Base-by-base conservation (phyloP, 1,140 invertebrate genomes). In the Drosophila parabipectinata region DNA sequence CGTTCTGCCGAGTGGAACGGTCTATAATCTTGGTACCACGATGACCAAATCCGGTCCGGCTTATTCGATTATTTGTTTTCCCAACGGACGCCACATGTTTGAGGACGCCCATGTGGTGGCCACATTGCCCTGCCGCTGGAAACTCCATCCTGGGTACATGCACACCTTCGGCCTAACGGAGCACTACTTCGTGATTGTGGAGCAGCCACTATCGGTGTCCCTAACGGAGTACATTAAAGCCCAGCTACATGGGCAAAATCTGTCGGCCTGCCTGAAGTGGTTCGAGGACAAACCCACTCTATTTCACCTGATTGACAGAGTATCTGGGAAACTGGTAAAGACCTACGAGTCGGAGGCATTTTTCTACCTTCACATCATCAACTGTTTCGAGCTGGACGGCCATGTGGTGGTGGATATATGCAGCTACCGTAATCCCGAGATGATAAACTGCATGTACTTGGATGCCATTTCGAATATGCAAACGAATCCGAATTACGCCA, bases 321-420 rank as follows among this genome's bases (percentile, higher is more conserved):
- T 93, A 55, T 94, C 93, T 26, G 95, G 95, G 2, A 92, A 94
- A 77, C 74, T 94, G 44, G 90, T 92, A 1, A 93, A 93, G 45
- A 94, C 93, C 47, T 96, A 95, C 84, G 84, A 94, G 18, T 94
- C 96, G 0, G 95, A 97, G 58, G 92, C 95, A 0, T 95, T 98
- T 67, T 98, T 98, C 84, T 97, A 95, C 76, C 93, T 98, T 2
- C 98, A 98, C 84, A 96, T 97, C 32, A 97, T 98, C 55, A 98
- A 98, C 92, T 95, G 96, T 54, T 98, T 95, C 85, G 97, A 97
- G 84, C 92, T 93, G 50, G 94, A 95, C 45, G 93, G 94, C n/a
- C 93, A 94, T 63, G 93, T 96, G 48, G 91, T 98, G 1, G 91
- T 98, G 0, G 97, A 98, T 85, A 94, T 98, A 34, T 97, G 97